Evolutionary conservation across 2,888 invertebrate genomes (phyloP).

Genomic region (Nasonia oneida): DNA sequence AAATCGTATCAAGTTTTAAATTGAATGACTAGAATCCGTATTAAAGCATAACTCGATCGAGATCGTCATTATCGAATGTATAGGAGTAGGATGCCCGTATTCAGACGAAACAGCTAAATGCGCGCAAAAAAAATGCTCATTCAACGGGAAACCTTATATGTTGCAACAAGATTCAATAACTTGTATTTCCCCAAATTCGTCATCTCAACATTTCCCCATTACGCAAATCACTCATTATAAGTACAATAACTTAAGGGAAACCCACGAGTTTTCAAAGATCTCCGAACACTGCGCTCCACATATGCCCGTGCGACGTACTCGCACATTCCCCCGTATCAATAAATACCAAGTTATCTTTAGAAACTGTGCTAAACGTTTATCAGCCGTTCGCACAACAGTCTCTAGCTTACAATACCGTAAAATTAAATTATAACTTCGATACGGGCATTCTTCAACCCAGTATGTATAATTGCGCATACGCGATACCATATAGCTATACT

Average conservation of each 20-base stretch:
- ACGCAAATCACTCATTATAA: too few relatives aligned
- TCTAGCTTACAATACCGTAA: neutral
- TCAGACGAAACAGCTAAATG: too few relatives aligned
- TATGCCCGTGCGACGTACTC: neutral
- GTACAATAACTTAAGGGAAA: neutral
- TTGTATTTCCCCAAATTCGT: too few relatives aligned
- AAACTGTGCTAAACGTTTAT: conserved; percentile 1
- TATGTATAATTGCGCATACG: neutral
- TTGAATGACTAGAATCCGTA: neutral
- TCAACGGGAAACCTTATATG: too few relatives aligned
- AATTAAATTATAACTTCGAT: conserved; percentile 4
- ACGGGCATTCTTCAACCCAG: neutral
- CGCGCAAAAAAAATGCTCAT: too few relatives aligned
- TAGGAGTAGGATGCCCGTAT: too few relatives aligned
- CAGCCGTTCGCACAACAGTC: neutral
- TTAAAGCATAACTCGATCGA: neutral
- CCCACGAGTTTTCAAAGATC: neutral
- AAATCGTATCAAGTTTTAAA: too few relatives aligned
- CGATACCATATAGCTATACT: neutral
- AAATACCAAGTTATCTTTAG: neutral
- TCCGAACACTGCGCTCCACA: neutral
- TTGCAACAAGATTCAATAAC: too few relatives aligned
- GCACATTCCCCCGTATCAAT: neutral
- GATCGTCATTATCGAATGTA: too few relatives aligned
- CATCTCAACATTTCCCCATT: too few relatives aligned